These are phyloP conservation scores for Apocrypta bakeri DNA, from an alignment of 1,140 invertebrate species.

Conservation along the genomic window DNA sequence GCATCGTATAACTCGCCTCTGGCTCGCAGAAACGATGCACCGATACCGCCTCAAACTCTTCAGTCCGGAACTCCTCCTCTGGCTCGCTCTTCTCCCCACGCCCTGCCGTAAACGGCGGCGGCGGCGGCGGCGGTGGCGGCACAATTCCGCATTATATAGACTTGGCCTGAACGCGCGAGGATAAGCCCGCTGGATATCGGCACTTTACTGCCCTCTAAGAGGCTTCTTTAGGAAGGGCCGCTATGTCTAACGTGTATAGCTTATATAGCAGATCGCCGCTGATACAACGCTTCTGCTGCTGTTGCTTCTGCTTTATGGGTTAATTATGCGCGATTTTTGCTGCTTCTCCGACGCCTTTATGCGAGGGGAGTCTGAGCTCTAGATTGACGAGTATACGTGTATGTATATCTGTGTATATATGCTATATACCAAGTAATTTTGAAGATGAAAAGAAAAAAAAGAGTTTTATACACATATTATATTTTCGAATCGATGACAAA, in stretches of 20 bases:
- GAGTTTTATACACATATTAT: too few relatives aligned
- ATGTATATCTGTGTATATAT: neutral
- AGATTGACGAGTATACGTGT: too few relatives aligned
- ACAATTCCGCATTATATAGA: constrained; percentile 6
- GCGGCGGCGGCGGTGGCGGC: neutral
- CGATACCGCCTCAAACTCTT: constrained; percentile 54
- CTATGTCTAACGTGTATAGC: neutral
- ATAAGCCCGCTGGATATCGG: constrained; percentile 13
- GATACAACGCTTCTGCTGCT: constrained; percentile 52
- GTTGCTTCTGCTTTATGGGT: constrained; percentile 63
- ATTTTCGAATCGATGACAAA: neutral
- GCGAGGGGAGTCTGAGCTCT: too few relatives aligned
- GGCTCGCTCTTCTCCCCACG: constrained; percentile 21
- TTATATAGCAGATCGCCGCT: constrained; percentile 24
- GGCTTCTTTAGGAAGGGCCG: neutral
- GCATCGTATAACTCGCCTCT: neutral
- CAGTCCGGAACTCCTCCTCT: neutral
- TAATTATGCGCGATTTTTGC: constrained; percentile 62
- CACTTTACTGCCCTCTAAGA: constrained; percentile 35
- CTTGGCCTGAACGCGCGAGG: neutral
- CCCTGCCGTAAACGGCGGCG: constrained; percentile 15
- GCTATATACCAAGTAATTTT: too few relatives aligned
- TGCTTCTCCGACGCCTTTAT: neutral
- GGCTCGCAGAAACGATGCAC: constrained; percentile 44
- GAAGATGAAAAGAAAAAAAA: too few relatives aligned